A percentile compares a stretch with the other conserved stretches of the same genome.
phyloP scores from a whole-genome alignment of 2,888 invertebrate genomes.

The Xestoiulus laeticollis region DNA sequence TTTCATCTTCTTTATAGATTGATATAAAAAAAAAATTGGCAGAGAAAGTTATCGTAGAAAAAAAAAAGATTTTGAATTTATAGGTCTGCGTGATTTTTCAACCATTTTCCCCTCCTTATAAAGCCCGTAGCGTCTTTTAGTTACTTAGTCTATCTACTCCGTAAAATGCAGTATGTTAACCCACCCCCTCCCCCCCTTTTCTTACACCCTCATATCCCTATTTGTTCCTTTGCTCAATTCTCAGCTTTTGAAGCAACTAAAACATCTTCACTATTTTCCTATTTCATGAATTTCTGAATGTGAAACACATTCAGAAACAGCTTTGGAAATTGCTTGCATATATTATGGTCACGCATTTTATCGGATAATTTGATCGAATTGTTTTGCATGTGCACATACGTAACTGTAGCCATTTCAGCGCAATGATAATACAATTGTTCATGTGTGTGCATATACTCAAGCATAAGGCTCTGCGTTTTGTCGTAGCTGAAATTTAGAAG shows the following conservation, averaged over 20 bases:
- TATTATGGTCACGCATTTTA: too few species aligned
- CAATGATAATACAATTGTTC: too few species aligned
- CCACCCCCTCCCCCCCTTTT: not conserved
- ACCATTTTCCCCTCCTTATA: not conserved
- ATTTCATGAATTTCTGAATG: too few species aligned
- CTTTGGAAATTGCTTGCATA: too few species aligned
- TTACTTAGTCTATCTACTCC: slow-evolving; percentile 6
- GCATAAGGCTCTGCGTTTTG: too few species aligned
- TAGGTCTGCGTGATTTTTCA: slow-evolving; percentile 14
- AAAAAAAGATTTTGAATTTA: not conserved
- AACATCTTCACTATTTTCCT: slow-evolving; percentile 37
- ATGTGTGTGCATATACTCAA: too few species aligned
- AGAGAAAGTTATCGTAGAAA: not conserved
- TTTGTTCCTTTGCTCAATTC: slow-evolving; percentile 29
- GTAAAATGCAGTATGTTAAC: not conserved
- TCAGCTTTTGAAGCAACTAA: slow-evolving; percentile 36
- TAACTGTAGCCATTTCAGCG: too few species aligned
- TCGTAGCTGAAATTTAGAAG: too few species aligned
- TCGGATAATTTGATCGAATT: too few species aligned
- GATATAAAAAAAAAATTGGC: not conserved
- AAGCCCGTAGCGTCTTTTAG: slow-evolving; percentile 3
- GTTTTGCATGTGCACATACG: too few species aligned
- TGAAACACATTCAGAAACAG: too few species aligned
- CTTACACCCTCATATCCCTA: not conserved
- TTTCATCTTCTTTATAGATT: not conserved